Percentiles rank a stretch among this genome's conserved stretches.
These are phyloP conservation scores for Silvanus unidentatus DNA, from an alignment of 2,888 invertebrate species.

Conservation along the genomic window DNA sequence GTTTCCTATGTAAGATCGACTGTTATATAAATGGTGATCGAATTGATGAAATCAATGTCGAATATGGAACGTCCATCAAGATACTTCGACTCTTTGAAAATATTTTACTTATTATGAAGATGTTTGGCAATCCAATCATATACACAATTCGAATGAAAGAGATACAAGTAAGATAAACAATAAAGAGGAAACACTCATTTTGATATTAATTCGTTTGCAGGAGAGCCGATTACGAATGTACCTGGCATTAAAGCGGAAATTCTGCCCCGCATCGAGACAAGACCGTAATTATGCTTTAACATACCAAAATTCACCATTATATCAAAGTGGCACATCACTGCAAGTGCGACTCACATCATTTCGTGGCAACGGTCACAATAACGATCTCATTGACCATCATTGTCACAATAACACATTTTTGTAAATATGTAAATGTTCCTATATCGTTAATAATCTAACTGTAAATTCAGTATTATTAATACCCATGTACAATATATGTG, in stretches of 20 bases:
- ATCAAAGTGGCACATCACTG: conserved; percentile 20
- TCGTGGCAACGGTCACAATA: conserved; percentile 14
- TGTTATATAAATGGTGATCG: conserved; percentile 32
- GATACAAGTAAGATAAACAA: conserved; percentile 49
- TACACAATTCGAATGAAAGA: conserved; percentile 62
- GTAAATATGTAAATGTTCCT: conserved; percentile 12
- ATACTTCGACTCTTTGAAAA: conserved; percentile 40
- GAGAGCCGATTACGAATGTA: conserved; percentile 45
- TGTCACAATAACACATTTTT: conserved; percentile 19
- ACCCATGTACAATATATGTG: too few species aligned
- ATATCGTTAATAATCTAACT: too few species aligned
- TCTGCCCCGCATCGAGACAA: conserved; percentile 29
- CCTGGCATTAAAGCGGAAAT: conserved; percentile 31
- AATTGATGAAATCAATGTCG: conserved; percentile 21
- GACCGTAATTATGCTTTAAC: conserved; percentile 31
- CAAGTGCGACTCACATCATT: conserved; percentile 25
- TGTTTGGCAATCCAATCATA: conserved; percentile 59
- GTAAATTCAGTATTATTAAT: too few species aligned
- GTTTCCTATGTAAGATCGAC: conserved; percentile 50
- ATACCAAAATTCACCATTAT: conserved; percentile 29
- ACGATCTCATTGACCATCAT: conserved; percentile 6
- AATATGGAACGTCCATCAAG: conserved; percentile 24
- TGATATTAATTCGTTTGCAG: conserved; percentile 25
- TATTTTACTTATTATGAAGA: conserved; percentile 56
- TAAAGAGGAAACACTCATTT: neutral